phyloP scores from a whole-genome alignment of 2,113 vertebrate genomes.

The Oreotrochilus melanogaster region DNA sequence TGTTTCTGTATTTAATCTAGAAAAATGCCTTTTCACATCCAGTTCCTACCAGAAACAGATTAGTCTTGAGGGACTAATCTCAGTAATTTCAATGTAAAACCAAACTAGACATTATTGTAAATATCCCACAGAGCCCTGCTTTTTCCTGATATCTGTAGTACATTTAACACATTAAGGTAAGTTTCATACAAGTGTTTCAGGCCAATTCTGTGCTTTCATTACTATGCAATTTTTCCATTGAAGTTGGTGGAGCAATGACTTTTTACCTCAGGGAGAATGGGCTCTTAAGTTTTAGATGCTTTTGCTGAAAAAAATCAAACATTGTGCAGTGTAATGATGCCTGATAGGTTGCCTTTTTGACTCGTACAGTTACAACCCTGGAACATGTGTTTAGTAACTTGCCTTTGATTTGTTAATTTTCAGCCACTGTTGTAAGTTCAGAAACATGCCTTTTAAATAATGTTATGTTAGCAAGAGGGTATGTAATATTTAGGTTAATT shows the following conservation, averaged over 20 bases:
- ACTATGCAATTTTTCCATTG: background rate
- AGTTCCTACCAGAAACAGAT: background rate
- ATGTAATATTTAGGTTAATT: background rate
- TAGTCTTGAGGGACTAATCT: background rate
- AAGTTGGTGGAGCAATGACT: background rate
- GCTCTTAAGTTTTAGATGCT: background rate
- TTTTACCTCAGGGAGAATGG: background rate
- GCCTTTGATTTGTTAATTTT: background rate
- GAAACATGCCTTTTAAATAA: background rate
- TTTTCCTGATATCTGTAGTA: background rate
- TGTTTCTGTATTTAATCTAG: background rate
- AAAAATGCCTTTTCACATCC: background rate
- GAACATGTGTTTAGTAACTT: background rate
- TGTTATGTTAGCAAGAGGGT: background rate
- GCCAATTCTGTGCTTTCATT: background rate
- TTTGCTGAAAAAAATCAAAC: background rate
- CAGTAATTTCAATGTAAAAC: background rate
- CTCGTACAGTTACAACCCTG: background rate
- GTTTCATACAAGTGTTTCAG: background rate
- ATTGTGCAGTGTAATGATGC: background rate
- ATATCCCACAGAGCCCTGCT: background rate
- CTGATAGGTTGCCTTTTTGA: background rate
- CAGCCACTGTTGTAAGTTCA: background rate
- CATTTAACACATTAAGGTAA: background rate
- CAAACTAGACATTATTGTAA: background rate